Evolutionary conservation across 2,797 vertebrate species (phyloP).

Genomic region (Tympanoctomys barrerae): DNA sequence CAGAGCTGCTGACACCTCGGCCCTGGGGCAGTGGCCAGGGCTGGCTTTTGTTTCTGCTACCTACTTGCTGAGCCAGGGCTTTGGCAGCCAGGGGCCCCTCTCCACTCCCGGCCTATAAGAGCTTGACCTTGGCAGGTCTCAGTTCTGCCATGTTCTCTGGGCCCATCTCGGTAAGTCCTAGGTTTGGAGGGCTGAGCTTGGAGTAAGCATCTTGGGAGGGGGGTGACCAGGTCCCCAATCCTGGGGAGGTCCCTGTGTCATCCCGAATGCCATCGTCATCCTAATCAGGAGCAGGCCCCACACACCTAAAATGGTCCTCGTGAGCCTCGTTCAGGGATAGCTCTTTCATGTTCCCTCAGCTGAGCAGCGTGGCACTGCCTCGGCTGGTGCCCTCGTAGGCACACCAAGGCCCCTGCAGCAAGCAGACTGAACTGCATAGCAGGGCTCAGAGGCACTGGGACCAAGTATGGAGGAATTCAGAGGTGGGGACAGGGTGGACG

Average conservation of each 20-base stretch:
- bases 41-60: constrained; percentile 28
- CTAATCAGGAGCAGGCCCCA: neutral
- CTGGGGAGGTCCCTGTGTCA: neutral
- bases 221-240: neutral
- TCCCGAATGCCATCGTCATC: neutral
- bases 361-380: neutral
- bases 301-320: neutral
- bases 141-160: constrained; percentile 62
- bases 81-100: constrained; percentile 63
- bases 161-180: constrained; percentile 71
- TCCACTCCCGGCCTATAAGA: constrained; percentile 74
- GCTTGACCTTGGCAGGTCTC: neutral
- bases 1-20: constrained; percentile 64
- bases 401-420: fast-evolving
- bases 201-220: neutral
- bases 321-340: neutral
- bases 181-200: constrained; percentile 12
- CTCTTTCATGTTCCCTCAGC: too few species aligned
- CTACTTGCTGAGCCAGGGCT: constrained; percentile 67
- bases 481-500: neutral
- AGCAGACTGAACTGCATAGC: neutral
- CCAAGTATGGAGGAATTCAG: neutral
- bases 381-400: fast-evolving
- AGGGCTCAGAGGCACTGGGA: neutral
- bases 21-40: neutral